Evolutionary conservation across 2,113 vertebrate genomes (phyloP).

Genomic region (Cairina moschata): DNA sequence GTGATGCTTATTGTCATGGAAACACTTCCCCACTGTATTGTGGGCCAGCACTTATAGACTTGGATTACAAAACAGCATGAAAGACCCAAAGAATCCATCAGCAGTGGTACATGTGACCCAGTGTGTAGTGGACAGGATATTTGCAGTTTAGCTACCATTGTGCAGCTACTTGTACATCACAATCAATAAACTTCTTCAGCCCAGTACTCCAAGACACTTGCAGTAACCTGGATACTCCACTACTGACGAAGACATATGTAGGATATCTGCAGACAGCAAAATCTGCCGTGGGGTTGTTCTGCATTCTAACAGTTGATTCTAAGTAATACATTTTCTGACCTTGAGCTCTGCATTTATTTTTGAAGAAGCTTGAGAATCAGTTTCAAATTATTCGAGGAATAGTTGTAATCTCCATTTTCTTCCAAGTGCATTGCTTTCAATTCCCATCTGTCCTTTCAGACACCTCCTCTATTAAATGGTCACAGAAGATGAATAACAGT

Average conservation of each 20-base stretch:
- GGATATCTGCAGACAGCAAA: slow-evolving; percentile 43
- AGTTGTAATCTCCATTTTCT: slow-evolving; percentile 73
- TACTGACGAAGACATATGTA: slow-evolving; percentile 58
- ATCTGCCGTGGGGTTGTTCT: slow-evolving; percentile 31
- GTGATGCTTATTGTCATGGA: slow-evolving; percentile 33
- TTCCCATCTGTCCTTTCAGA: slow-evolving; percentile 61
- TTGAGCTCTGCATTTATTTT: slow-evolving; percentile 72
- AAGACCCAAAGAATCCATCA: background rate
- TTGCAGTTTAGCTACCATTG: background rate
- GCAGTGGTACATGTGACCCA: background rate
- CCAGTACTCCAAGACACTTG: slow-evolving; percentile 37
- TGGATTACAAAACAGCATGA: background rate
- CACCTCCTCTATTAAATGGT: slow-evolving; percentile 66
- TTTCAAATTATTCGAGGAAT: slow-evolving; percentile 73
- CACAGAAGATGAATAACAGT: slow-evolving; percentile 67
- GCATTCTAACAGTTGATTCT: slow-evolving; percentile 67
- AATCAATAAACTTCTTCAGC: slow-evolving; percentile 56
- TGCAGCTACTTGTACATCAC: background rate
- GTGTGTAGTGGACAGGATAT: background rate
- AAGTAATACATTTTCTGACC: slow-evolving; percentile 69
- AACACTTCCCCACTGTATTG: background rate
- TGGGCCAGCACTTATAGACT: background rate
- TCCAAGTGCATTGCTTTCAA: slow-evolving; percentile 68
- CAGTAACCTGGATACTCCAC: slow-evolving; percentile 11
- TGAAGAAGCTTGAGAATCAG: slow-evolving; percentile 70